Evolutionary conservation across 2,888 invertebrate genomes (phyloP), one percentile per base, ranked within the genome.

Genomic region (Aporophyla lueneburgensis): DNA sequence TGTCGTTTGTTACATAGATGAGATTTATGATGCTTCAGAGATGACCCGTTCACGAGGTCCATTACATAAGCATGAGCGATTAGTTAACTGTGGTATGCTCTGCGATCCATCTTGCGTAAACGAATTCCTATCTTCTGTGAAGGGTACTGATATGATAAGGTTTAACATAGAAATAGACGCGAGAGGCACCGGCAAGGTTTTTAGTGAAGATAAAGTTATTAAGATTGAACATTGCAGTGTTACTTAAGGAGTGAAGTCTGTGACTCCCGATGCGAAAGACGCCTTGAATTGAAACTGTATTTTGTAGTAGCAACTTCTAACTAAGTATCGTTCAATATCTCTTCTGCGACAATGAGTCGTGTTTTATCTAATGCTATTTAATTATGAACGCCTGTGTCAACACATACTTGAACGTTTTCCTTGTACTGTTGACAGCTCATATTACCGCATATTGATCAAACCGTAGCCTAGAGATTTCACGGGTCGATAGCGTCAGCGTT

Each of bases 111-210:
- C 85, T 88, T 87, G 83, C 80, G 80, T 83, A 78, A 82, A 79
- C 66, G 76, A 73, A 83, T 84, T 67, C 84, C 72, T 83, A 75
- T 71, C 67, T 66, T 65, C 56, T 40, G 69, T 78, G 86, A 87
- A 87, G 86, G 83, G 80, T 80, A 74, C 67, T 84, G 87, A 79
- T 83, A 82, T 86, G 88, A 87, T 88, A 88, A 87, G 77, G 67
- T 70, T 80, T 75, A 65, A 83, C 76, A 43, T 77, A 71, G 69
- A 70, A 77, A 76, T 69, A 76, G 61, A 69, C 54, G 43, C 63
- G 46, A 81, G 76, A 83, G 85, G 81, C 76, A 61, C 78, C 63
- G 59, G 24, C 70, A 58, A 78, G 82, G 84, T 51, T 65, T 33
- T 33, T 77, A 40, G 33, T 53, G 10, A 21, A 62, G 68, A 83